Conservation (phyloP, 2,797 vertebrate species). For the Syndactyla subalaris region DNA sequence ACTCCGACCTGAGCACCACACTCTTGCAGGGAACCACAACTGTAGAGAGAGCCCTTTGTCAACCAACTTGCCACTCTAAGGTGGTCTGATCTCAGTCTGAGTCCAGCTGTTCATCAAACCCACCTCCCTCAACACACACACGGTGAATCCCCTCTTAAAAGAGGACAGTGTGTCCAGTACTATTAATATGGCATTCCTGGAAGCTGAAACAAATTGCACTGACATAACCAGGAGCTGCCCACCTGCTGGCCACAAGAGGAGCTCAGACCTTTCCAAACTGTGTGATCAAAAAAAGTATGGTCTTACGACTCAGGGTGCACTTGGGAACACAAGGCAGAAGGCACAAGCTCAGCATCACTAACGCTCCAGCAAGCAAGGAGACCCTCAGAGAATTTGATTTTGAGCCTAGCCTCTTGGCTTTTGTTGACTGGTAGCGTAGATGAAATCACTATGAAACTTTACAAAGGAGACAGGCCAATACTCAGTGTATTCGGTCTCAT, state of each 20-base stretch:
- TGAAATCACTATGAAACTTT: neutral
- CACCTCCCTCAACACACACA: neutral
- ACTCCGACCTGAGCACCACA: neutral
- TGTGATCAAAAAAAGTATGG: neutral
- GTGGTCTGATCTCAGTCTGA: neutral
- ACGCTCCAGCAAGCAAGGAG: neutral
- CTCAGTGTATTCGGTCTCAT: neutral
- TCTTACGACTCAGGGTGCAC: neutral
- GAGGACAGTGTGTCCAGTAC: accelerated
- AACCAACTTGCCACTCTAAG: neutral
- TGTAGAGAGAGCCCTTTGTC: neutral
- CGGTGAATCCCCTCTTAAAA: neutral
- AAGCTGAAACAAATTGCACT: neutral
- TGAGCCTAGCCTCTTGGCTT: neutral
- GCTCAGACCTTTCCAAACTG: neutral
- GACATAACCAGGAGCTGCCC: neutral
- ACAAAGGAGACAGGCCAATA: neutral
- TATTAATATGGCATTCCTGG: neutral
- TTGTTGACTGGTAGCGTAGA: neutral
- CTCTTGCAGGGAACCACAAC: neutral
- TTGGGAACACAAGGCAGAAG: neutral
- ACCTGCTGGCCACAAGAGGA: neutral
- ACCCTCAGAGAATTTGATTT: neutral
- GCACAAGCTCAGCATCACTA: neutral
- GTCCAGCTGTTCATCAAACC: neutral